Percentiles rank a stretch among this genome's conserved stretches.
phyloP scores from a whole-genome alignment of 2,888 invertebrate genomes.

The Cheilosia pagana region DNA sequence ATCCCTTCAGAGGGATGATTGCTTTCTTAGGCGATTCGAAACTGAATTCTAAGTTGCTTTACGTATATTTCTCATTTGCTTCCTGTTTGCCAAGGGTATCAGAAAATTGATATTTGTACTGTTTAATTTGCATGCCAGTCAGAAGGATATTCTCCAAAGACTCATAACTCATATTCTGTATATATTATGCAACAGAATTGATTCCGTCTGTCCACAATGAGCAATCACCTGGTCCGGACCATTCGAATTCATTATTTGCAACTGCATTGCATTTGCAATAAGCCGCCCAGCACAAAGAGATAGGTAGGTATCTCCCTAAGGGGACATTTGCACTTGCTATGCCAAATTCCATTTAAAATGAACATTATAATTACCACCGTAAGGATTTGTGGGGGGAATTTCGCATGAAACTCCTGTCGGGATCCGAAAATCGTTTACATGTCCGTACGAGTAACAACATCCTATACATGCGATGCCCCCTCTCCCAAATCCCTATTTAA shows the following conservation, averaged over 20 bases:
- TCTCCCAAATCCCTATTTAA: constrained; percentile 30
- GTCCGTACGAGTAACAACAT: constrained; percentile 45
- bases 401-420: constrained; percentile 54
- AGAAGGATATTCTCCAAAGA: no score
- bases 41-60: no score
- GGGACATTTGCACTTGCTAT: constrained; percentile 24
- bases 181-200: not conserved
- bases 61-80: no score
- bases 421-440: constrained; percentile 60
- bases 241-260: constrained; percentile 59
- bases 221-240: constrained; percentile 41
- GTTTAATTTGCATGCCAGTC: no score
- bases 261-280: constrained; percentile 30
- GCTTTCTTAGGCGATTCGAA: no score
- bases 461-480: constrained; percentile 1
- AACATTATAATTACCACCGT: constrained; percentile 60
- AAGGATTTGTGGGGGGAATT: constrained; percentile 55
- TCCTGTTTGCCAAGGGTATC: no score
- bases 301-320: not conserved
- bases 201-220: constrained; percentile 9
- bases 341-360: constrained; percentile 25
- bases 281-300: not conserved
- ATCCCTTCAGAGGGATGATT: no score
- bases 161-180: not conserved
- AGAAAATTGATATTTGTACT: no score